Evolutionary conservation across 1,140 invertebrate species (phyloP).

Genomic region (Ceratosolen solmsi): DNA sequence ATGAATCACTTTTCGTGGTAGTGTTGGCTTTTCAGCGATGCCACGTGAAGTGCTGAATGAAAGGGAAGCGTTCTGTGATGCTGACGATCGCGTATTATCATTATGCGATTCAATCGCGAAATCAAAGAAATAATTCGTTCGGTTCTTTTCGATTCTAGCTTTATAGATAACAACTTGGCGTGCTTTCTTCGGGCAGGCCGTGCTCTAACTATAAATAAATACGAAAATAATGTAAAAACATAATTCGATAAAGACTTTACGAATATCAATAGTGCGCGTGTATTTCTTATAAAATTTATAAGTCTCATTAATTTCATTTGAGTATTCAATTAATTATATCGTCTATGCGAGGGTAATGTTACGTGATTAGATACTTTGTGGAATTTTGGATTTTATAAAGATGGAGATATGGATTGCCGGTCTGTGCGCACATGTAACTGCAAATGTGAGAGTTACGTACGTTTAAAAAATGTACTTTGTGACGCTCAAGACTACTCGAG

Average conservation of each 20-base stretch:
- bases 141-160: not conserved
- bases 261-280: not conserved
- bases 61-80: slow-evolving; percentile 5
- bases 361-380: too few species aligned
- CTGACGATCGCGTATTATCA: not conserved
- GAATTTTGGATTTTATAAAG: too few species aligned
- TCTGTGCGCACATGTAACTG: too few species aligned
- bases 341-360: too few species aligned
- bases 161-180: not conserved
- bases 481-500: not conserved
- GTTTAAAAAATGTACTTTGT: slow-evolving; percentile 23
- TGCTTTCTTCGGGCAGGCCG: not conserved
- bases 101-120: not conserved
- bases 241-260: not conserved
- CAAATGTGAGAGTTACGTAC: not conserved
- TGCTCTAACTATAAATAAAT: slow-evolving; percentile 11
- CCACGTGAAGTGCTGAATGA: not conserved
- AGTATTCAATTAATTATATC: too few species aligned
- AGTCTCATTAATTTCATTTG: too few species aligned
- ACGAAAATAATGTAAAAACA: slow-evolving; percentile 21
- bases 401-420: too few species aligned
- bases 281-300: too few species aligned
- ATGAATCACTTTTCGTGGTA: not conserved
- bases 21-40: not conserved
- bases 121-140: not conserved